Evolutionary conservation across 2,113 vertebrate species (phyloP), one percentile per base, ranked within the genome.

Genomic region (Parus major): DNA sequence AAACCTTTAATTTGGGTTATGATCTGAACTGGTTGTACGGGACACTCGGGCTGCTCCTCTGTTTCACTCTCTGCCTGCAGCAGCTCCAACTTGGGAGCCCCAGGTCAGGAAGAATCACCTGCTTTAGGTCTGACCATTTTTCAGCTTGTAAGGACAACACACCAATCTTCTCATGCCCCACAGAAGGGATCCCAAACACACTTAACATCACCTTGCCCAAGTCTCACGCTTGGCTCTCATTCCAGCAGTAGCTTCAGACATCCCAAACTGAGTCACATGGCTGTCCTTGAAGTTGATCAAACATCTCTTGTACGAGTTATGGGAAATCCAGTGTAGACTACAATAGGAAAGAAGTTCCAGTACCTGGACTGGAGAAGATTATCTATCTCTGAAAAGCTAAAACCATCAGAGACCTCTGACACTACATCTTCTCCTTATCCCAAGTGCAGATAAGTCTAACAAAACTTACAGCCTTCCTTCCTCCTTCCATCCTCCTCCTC

Each of bases 1-100:
- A 97, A 83, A 8, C 47, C 72, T 94, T 82, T 90, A 36, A 92
- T 93, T 84, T 85, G 86, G 92, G 84, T 90, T 86, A 52, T 52
- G 57, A 85, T 65, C 82, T 6, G 81, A 95, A 82, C 1, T 0
- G 73, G 75, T 46, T 35, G 42, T 49, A 70, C 53, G 88, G 75
- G 84, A 95, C 36, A 92, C 1, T 6, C 44, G 69, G 55, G 47
- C n/a, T 47, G 70, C 19, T 84, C 29, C 42, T 29, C 33, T 44
- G 24, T 84, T 87, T 5, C 2, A 9, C 72, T 63, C 71, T n/a
- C 35, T 39, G 29, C 39, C 60, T 33, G 82, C 19, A 72, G 77
- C 73, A 83, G 63, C 46, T 66, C 70, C 27, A 19, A 24, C 47
- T 49, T 35, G 44, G 50, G 31, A 35, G 27, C 36, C 59, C 33